Evolutionary conservation across 2,888 invertebrate species (phyloP), one percentile per base, ranked within the genome.

Genomic region (Drosophila tripunctata): DNA sequence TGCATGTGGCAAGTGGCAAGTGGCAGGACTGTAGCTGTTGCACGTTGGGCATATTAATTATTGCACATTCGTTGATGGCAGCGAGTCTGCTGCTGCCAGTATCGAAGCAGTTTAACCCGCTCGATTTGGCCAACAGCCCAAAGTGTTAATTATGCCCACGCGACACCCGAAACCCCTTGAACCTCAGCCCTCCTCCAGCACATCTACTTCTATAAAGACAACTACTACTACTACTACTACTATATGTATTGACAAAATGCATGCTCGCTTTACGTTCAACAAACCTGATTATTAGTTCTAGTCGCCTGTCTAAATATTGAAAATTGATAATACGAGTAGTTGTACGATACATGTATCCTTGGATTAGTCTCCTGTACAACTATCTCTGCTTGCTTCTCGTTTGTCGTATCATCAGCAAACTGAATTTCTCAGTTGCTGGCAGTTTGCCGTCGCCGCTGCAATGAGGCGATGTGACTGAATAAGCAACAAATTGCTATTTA

Each of bases 31-130:
- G 51, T 5, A 35, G 47, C 40, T 45, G 63, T 38, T 62, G 69
- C 81, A 81, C 67, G 81, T 72, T 78, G 82, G 78, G 87, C 87
- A 82, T 81, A 86, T 86, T 81, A 86, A 86, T 86, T 86, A 77
- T 77, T 86, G 80, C 81, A 66, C 48, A 47, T 33, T 63, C 69
- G 72, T 45, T 64, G 68, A 31, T 54, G 33, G 50, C 6, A 17
- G 47, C 45, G 31, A 54, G 48, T 33, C 38, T 48, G n/a, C n/a
- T n/a, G n/a, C n/a, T n/a, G n/a, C n/a, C 31, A 56, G n/a, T 21
- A 33, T 35, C 12, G 57, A 44, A 51, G 62, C 54, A 75, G 84
- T 67, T 83, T 79, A 80, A 66, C 64, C 63, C 84, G 75, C 84
- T 71, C 81, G 80, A 81, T 68, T 83, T 78, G 85, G 65, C 62